These are phyloP conservation scores for Synanthedon formicaeformis DNA, from an alignment of 2,888 invertebrate species.

Conservation along the genomic window DNA sequence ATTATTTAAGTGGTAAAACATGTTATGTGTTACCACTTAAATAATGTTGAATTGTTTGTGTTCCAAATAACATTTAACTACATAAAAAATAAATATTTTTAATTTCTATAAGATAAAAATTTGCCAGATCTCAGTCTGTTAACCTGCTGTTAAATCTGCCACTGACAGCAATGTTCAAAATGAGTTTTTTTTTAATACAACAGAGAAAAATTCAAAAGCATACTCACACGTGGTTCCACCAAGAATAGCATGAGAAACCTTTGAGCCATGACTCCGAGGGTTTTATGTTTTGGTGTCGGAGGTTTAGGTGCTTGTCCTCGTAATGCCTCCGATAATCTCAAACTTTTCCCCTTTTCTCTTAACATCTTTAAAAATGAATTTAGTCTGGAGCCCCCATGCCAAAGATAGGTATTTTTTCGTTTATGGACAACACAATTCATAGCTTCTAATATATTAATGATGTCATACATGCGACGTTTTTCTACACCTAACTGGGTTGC, in stretches of 20 bases:
- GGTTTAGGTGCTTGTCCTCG: constrained; percentile 58
- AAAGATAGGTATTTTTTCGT: constrained; percentile 76
- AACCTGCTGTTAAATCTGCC: neutral
- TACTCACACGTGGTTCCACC: constrained; percentile 72
- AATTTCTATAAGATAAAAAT: no score
- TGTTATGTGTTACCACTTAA: no score
- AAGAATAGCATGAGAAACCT: constrained; percentile 79
- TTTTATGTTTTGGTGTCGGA: constrained; percentile 72
- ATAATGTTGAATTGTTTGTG: no score
- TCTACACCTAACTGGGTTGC: constrained; percentile 74
- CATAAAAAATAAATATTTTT: no score
- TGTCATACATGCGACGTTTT: constrained; percentile 78
- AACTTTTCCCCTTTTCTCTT: constrained; percentile 69
- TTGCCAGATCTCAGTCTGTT: no score
- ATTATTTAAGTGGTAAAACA: no score
- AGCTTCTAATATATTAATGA: constrained; percentile 79
- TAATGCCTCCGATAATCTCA: constrained; percentile 64
- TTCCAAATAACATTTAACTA: no score
- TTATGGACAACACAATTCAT: constrained; percentile 76
- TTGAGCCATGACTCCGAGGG: constrained; percentile 76
- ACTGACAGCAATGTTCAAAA: no score
- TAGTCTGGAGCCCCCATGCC: constrained; percentile 76
- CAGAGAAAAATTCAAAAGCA: neutral
- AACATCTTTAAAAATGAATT: constrained; percentile 71
- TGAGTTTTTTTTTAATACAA: no score